A percentile compares a stretch with the other conserved stretches of the same genome.
Conservation (phyloP, 2,888 invertebrate genomes). For the Drosophila koepferae region DNA sequence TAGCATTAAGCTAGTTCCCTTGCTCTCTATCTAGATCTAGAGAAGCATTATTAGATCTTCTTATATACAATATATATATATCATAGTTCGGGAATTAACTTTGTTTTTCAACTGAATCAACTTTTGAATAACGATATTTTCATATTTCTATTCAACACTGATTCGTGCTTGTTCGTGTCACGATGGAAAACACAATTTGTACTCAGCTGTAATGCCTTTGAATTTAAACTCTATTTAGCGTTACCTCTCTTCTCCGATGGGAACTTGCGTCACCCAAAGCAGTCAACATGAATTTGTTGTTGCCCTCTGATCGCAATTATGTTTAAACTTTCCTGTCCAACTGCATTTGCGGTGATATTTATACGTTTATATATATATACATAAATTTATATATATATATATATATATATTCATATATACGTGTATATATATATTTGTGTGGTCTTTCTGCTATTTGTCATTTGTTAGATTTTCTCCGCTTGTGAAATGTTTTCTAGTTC, state of each 20-base stretch:
- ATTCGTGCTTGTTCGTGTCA: slow-evolving; percentile 3
- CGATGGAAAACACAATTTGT: neutral
- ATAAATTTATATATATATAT: neutral
- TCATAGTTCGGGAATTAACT: neutral
- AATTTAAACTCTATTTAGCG: neutral
- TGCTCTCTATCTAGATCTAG: neutral
- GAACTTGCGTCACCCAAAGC: slow-evolving; percentile 17
- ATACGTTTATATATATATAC: neutral
- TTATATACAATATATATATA: neutral
- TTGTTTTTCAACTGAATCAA: neutral
- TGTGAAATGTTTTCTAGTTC: slow-evolving; percentile 20
- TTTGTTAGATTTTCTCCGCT: slow-evolving; percentile 42
- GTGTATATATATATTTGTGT: neutral
- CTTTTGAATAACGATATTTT: neutral
- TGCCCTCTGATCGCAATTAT: slow-evolving; percentile 52
- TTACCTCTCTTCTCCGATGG: slow-evolving; percentile 8
- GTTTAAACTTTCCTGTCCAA: slow-evolving; percentile 42
- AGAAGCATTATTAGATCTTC: neutral
- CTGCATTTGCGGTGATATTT: slow-evolving; percentile 27
- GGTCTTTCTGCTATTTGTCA: slow-evolving; percentile 1
- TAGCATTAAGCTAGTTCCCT: slow-evolving; percentile 8
- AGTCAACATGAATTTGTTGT: slow-evolving; percentile 9
- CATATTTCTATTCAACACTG: neutral
- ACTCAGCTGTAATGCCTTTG: neutral
- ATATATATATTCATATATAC: neutral